Evolutionary conservation across 1,140 invertebrate genomes (phyloP), one percentile per base, ranked within the genome.

Genomic region (Bursaphelenchus mucronatus): DNA sequence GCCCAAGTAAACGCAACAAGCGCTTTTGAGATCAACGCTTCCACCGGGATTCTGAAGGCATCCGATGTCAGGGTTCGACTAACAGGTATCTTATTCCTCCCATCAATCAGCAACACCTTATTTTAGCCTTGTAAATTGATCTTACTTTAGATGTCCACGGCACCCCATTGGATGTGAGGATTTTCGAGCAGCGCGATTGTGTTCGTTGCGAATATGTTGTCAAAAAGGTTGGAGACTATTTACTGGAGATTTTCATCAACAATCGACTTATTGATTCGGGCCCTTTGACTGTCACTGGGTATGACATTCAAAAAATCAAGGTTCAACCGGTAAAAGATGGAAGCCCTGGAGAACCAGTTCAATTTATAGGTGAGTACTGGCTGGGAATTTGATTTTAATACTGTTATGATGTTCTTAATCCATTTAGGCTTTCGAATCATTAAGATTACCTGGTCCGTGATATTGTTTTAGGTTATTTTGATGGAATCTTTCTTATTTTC

Each of bases 241-340:
- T 62, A 89, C 88, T 81, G 90, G 90, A 75, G 87, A 91, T 70
- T 89, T 94, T 17, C 90, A 91, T 70, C 89, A 94, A 84, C 88
- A 90, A 71, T 8, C 91, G 90, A 81, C 90, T 94, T 83, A 94
- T 95, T 81, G 88, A 90, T 88, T 90, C 90, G 90, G 83, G 77
- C 7, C 71, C 67, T 49, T 67, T 82, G 13, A 50, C 62, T 44
- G 52, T 80, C 44, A 57, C 76, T 44, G 68, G 58, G 9, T 78
- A 77, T 64, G 62, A 76, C 54, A 17, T 59, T 59, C 49, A 59
- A 47, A 68, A 70, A 58, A 66, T 80, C 13, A 46, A 52, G 15
- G 69, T 81, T 56, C 52, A 77, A 46, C 77, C 72, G 8, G 63
- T 76, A 10, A 61, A 64, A 30, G 70, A 68, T 40, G 66, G 64